Evolutionary conservation across 1,140 invertebrate species (phyloP).

Genomic region (Hestina assimilis): DNA sequence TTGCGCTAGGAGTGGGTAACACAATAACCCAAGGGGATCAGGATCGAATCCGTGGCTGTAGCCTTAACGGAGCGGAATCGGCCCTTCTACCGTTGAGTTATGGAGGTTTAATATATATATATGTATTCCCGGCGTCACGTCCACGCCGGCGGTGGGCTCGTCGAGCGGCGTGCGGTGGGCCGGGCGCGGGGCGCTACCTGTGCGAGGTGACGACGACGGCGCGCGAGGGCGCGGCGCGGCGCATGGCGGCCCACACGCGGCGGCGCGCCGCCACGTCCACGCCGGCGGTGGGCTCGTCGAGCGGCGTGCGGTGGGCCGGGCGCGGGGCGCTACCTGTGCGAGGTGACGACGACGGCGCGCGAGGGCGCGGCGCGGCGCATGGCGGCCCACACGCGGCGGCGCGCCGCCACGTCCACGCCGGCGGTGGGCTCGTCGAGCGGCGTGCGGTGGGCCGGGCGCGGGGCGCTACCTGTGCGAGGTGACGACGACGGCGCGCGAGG

Average conservation of each 20-base stretch:
- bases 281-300: conserved; percentile 88
- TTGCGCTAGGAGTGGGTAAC: no score
- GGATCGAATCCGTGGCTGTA: no score
- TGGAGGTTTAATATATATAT: no score
- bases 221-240: conserved; percentile 51
- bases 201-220: conserved; percentile 77
- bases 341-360: conserved; percentile 72
- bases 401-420: conserved; percentile 85
- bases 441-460: conserved; percentile 52
- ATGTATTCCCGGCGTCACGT: conserved; percentile 86
- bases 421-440: conserved; percentile 88
- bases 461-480: conserved; percentile 78
- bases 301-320: conserved; percentile 75
- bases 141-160: conserved; percentile 86
- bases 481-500: conserved; percentile 62
- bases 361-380: conserved; percentile 56
- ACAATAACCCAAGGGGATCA: no score
- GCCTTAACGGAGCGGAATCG: no score
- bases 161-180: conserved; percentile 83
- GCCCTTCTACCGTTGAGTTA: no score
- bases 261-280: conserved; percentile 85
- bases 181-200: conserved; percentile 57
- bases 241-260: conserved; percentile 56
- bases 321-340: conserved; percentile 74
- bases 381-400: conserved; percentile 69